Percentiles rank a stretch among this genome's conserved stretches.
These are phyloP conservation scores for Drosophila equinoxialis DNA, from an alignment of 1,140 invertebrate genomes.

Conservation along the genomic window DNA sequence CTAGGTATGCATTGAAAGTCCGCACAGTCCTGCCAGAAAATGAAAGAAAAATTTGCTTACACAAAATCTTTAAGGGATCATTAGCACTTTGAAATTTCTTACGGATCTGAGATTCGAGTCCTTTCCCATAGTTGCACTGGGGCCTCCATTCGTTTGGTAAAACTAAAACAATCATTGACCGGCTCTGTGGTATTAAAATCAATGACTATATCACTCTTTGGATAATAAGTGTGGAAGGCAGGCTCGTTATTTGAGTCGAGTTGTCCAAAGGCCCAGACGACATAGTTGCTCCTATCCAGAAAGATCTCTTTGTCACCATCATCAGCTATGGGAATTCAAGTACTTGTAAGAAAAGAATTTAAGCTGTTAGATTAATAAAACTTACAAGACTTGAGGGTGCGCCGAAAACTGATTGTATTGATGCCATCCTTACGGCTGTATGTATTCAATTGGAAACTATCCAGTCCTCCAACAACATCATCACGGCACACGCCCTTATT, in stretches of 20 bases:
- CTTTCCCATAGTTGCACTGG: conserved; percentile 89
- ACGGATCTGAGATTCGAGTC: conserved; percentile 89
- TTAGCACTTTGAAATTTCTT: conserved; percentile 35
- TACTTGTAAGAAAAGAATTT: background rate
- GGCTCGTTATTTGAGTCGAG: conserved; percentile 91
- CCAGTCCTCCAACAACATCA: conserved; percentile 89
- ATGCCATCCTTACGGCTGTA: conserved; percentile 89
- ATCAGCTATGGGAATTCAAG: conserved; percentile 85
- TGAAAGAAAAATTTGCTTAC: background rate
- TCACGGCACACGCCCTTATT: conserved; percentile 94
- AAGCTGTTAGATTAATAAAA: conserved; percentile 28
- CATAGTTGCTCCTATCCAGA: conserved; percentile 86
- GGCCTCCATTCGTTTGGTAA: conserved; percentile 84
- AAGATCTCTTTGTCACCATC: conserved; percentile 90
- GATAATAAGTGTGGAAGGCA: conserved; percentile 92
- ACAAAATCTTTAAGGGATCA: background rate
- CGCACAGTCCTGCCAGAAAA: conserved; percentile 85
- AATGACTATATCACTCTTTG: conserved; percentile 87
- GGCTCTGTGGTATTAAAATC: conserved; percentile 87
- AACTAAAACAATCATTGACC: conserved; percentile 88
- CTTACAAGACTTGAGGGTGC: conserved; percentile 88
- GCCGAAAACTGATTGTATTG: conserved; percentile 90
- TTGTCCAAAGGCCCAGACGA: conserved; percentile 94
- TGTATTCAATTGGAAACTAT: conserved; percentile 90
- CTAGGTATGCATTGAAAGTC: conserved; percentile 90